Base-by-base conservation (phyloP, 2,113 vertebrate genomes). In the Colossoma macropomum region DNA sequence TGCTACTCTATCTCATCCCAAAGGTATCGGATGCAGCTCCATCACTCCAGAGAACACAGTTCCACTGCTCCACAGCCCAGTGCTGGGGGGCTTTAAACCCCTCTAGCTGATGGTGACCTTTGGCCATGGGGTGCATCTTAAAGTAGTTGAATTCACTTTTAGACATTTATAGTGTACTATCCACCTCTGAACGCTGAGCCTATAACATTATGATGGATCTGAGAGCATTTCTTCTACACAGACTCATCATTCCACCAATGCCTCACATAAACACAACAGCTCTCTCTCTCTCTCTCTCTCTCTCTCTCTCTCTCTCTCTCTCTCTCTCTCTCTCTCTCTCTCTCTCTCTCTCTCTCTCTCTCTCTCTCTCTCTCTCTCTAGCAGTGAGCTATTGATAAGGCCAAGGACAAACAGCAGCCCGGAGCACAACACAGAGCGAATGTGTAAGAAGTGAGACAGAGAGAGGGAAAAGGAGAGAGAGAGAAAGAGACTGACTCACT, bases 401-500 rank as follows among this genome's bases (percentile, higher is more conserved):
- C 66, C 66, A 34, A 34, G 66, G 66, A 34, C 30, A 34, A 70
- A 38, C 34, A 23, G 68, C 68, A n/a, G 68, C n/a, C 32, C 13
- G 34, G 68, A 41, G 34, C 68, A 54, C 16, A 54, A 74, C 48
- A 62, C 59, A 62, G 10, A 62, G 59, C 60, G 19, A 73, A 11
- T 15, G 30, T 54, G 79, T 70, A 41, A 21, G 45, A 23, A 70
- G 52, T 10, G 56, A 50, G 56, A 74, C 30, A 70, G 65, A 78
- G 48, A 77, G 76, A 66, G 25, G 41, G 66, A 65, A 27, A 65
- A 11, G 19, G 45, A 75, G 60, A 34, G 28, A 73, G 68, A 65
- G 52, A 60, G 34, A 78, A 0, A 77, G 60, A 84, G 30, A 32
- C n/a, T n/a, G 50, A 25, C 45, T 52, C 23, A 79, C 52, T 84